A percentile compares a stretch with the other conserved stretches of the same genome.
phyloP scores from a whole-genome alignment of 2,113 vertebrate species.

The Eonycteris spelaea region DNA sequence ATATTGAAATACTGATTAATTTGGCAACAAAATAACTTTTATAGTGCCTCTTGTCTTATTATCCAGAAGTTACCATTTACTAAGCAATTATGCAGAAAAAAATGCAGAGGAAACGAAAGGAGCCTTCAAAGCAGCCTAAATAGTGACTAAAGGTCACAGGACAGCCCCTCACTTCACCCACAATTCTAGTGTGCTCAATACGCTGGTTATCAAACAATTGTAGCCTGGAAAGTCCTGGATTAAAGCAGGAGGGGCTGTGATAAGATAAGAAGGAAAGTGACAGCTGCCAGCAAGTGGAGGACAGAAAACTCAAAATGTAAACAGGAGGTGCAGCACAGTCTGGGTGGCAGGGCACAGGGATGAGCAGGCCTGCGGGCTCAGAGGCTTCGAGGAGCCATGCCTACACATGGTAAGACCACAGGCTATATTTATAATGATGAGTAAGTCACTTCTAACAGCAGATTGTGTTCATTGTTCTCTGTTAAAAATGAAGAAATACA shows the following conservation, averaged over 20 bases:
- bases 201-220: not conserved
- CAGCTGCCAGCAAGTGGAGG: not conserved
- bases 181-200: not conserved
- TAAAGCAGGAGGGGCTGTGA: not conserved
- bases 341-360: not conserved
- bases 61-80: constrained; percentile 6
- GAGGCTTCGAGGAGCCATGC: not conserved
- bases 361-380: not conserved
- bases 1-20: not conserved
- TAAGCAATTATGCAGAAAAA: constrained; percentile 9
- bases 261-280: not conserved
- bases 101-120: not conserved
- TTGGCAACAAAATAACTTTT: not conserved
- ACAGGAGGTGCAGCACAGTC: not conserved
- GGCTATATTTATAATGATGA: not conserved
- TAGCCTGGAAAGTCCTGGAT: not conserved
- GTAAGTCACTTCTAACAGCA: not conserved
- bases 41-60: not conserved
- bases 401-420: too few species aligned
- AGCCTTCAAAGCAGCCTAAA: not conserved
- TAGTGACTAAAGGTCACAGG: not conserved
- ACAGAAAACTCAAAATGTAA: not conserved
- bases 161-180: not conserved
- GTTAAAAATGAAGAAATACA: not conserved
- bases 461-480: not conserved